Evolutionary conservation across 2,888 invertebrate species (phyloP), one percentile per base, ranked within the genome.

Genomic region (Heteropelma amictum): DNA sequence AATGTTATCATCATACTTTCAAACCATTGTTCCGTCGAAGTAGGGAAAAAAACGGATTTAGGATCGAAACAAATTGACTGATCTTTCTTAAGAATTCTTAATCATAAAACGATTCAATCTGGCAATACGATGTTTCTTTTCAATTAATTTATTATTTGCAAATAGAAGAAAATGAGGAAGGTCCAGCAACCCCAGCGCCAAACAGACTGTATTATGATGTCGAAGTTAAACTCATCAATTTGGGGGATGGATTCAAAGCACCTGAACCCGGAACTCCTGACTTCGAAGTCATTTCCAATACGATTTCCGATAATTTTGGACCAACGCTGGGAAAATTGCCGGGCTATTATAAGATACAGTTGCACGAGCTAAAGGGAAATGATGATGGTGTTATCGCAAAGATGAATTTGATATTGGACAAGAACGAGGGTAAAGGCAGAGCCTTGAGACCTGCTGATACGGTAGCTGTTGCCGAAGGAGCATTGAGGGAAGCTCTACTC

Each of bases 231-330:
- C 90, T 97, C 67, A 92, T 94, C 23, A 94, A 94, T 33, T 89
- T 96, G 30, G 96, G 95, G 0, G 94, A 95, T 83, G 94, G 93
- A 79, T 97, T 94, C 90, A 91, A 92, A 65, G 92, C 94, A 0
- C 97, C 96, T 0, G 90, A 92, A n/a, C 90, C 91, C 0, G 95
- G 94, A n/a, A 93, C 93, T 14, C 88, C 91, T 10, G 95, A 96
- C 81, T 96, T 93, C 83, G 93, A 93, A 30, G 93, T 93, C 68
- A 90, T 97, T 28, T 93, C 94, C 6, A 91, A 92, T 38, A 92
- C 92, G 2, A 92, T 95, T 49, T 90, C 91, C n/a, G 91, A 92
- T 65, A 93, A 92, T 47, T 93, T 94, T 81, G 91, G 91, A 73
- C 92, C 92, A 3, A 90, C 92, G 7, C 89, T 95, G 30, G 77